Conservation (phyloP, 1,140 invertebrate species). For the Rhysida immarginata region DNA sequence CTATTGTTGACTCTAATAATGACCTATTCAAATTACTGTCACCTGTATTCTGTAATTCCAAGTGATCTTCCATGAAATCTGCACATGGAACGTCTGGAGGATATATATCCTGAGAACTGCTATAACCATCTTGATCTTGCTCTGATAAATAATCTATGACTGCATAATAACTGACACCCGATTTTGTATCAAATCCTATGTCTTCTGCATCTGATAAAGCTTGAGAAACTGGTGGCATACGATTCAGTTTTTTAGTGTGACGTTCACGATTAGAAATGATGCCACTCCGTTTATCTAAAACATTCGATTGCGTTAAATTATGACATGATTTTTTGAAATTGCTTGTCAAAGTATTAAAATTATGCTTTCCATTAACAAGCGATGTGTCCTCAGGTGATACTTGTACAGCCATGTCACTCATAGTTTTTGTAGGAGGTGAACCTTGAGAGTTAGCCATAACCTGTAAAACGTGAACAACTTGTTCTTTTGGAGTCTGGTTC, state of each 20-base stretch:
- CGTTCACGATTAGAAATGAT: background rate
- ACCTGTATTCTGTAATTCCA: constrained; percentile 3
- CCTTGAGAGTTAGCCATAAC: background rate
- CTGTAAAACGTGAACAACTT: background rate
- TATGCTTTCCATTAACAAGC: background rate
- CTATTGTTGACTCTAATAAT: constrained; percentile 6
- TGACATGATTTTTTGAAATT: background rate
- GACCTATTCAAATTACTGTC: background rate
- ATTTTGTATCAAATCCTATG: constrained; percentile 1
- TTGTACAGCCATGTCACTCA: constrained; percentile 6
- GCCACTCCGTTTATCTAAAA: too few relatives aligned
- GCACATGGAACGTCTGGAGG: background rate
- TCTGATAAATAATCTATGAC: constrained; percentile 9
- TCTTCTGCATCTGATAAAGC: background rate
- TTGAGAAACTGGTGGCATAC: background rate
- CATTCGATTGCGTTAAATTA: background rate
- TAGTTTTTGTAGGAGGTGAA: background rate
- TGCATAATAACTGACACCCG: constrained; percentile 10
- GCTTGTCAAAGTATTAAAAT: background rate
- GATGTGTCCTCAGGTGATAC: background rate
- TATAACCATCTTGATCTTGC: constrained; percentile 7
- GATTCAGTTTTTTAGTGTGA: background rate
- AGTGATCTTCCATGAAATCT: constrained; percentile 10
- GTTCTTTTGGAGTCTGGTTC: background rate
- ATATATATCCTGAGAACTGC: constrained; percentile 1